Evolutionary conservation across 2,797 vertebrate species (phyloP).

Genomic region (Scarus forsteni): DNA sequence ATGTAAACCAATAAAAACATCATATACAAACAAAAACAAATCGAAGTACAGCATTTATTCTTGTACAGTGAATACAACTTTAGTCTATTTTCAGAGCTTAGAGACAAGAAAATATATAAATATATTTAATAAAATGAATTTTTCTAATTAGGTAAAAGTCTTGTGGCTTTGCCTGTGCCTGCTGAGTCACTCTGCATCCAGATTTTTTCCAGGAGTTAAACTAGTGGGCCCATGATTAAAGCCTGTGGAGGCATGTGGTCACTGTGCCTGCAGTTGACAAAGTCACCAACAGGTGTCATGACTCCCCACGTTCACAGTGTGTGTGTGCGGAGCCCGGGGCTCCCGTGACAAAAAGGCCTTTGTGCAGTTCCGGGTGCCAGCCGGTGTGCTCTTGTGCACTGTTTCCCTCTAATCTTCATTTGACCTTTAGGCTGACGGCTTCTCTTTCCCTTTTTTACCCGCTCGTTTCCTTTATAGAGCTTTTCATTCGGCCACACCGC

Average conservation of each 20-base stretch:
- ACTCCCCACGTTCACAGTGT: conserved; percentile 42
- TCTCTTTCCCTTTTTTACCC: conserved; percentile 68
- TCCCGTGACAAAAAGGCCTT: conserved; percentile 81
- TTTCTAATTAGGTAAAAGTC: not conserved
- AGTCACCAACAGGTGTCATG: conserved; percentile 78
- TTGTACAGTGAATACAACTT: too few species aligned
- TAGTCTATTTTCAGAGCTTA: too few species aligned
- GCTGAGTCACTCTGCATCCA: not conserved
- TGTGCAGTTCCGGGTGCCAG: conserved; percentile 80
- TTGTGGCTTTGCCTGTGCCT: not conserved
- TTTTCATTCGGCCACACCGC: conserved; percentile 60
- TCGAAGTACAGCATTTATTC: too few species aligned
- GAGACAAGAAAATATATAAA: too few species aligned
- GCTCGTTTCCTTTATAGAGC: conserved; percentile 77
- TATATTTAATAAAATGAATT: too few species aligned
- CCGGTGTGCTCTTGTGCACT: conserved; percentile 78
- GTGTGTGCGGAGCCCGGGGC: conserved; percentile 64
- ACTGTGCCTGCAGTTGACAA: conserved; percentile 64
- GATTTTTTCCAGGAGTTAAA: not conserved
- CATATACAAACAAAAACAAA: too few species aligned
- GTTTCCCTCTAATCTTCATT: conserved; percentile 83
- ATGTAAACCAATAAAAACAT: too few species aligned
- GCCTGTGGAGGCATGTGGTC: not conserved
- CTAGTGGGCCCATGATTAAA: not conserved
- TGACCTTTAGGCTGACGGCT: conserved; percentile 80